Evolutionary conservation across 2,113 vertebrate species (phyloP).

Genomic region (Eupsittula cactorum): DNA sequence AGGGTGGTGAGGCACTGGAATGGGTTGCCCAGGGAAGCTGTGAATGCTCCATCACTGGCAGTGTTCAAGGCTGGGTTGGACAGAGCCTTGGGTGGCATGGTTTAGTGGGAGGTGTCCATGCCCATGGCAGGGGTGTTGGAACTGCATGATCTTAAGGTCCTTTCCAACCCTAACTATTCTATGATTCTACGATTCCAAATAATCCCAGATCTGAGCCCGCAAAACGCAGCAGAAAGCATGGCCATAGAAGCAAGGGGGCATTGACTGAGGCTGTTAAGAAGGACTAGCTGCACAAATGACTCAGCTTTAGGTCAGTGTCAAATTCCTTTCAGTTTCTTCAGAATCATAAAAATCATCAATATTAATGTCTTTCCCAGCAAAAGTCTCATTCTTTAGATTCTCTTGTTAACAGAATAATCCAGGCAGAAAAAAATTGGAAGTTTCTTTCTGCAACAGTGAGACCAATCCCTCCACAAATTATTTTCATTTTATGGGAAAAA

Average conservation of each 20-base stretch:
- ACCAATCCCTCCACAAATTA: not conserved
- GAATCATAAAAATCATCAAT: conserved; percentile 19
- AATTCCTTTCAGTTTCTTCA: conserved; percentile 2
- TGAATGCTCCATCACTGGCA: too few species aligned
- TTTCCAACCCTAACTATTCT: too few species aligned
- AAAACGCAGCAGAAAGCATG: not conserved
- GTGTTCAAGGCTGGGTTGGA: too few species aligned
- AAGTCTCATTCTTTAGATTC: conserved; percentile 36
- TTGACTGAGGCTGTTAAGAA: not conserved
- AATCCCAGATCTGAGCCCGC: not conserved
- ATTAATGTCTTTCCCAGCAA: not conserved
- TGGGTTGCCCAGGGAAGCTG: too few species aligned
- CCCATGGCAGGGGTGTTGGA: too few species aligned
- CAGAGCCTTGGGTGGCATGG: too few species aligned
- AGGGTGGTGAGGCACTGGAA: too few species aligned
- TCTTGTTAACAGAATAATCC: conserved; percentile 1
- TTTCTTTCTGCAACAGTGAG: not conserved
- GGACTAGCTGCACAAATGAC: not conserved
- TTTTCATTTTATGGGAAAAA: not conserved
- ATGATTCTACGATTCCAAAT: not conserved
- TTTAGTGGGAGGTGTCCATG: too few species aligned
- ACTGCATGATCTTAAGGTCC: too few species aligned
- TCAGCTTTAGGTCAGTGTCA: not conserved
- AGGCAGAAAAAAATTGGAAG: not conserved
- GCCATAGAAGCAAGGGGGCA: not conserved